Evolutionary conservation across 2,888 invertebrate genomes (phyloP).

Genomic region (Ariolimax columbianus): DNA sequence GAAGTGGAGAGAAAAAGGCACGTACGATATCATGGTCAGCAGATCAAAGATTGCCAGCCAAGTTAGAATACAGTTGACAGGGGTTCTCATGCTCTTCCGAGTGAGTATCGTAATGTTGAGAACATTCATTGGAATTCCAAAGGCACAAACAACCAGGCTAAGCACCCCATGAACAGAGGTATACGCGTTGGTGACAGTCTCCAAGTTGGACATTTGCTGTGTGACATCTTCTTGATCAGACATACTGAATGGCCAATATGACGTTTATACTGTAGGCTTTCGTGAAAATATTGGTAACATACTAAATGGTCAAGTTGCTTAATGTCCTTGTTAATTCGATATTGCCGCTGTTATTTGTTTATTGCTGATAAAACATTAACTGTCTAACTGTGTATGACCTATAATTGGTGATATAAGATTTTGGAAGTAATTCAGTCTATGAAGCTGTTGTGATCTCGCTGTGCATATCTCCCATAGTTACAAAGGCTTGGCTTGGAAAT

Average conservation of each 20-base stretch:
- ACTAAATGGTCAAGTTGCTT: too few species aligned
- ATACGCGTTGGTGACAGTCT: constrained; percentile 60
- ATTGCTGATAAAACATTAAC: too few species aligned
- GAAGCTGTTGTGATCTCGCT: too few species aligned
- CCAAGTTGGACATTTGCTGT: constrained; percentile 41
- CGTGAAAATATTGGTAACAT: too few species aligned
- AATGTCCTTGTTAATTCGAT: too few species aligned
- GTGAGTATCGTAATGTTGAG: constrained; percentile 92
- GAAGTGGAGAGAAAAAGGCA: constrained; percentile 89
- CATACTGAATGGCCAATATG: not conserved
- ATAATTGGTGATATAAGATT: too few species aligned
- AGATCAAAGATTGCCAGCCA: constrained; percentile 91
- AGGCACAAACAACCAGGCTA: constrained; percentile 90
- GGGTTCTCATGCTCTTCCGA: constrained; percentile 90
- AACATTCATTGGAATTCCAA: constrained; percentile 92
- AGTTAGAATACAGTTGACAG: constrained; percentile 93
- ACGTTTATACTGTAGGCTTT: too few species aligned
- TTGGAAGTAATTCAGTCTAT: too few species aligned
- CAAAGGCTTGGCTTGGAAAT: too few species aligned
- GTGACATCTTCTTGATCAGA: not conserved
- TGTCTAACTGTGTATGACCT: too few species aligned
- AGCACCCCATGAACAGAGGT: constrained; percentile 87
- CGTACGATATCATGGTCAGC: constrained; percentile 91
- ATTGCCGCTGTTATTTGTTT: too few species aligned
- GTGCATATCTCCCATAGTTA: too few species aligned